Conservation (phyloP, 2,888 invertebrate genomes). For the Gerosis bhagava region DNA sequence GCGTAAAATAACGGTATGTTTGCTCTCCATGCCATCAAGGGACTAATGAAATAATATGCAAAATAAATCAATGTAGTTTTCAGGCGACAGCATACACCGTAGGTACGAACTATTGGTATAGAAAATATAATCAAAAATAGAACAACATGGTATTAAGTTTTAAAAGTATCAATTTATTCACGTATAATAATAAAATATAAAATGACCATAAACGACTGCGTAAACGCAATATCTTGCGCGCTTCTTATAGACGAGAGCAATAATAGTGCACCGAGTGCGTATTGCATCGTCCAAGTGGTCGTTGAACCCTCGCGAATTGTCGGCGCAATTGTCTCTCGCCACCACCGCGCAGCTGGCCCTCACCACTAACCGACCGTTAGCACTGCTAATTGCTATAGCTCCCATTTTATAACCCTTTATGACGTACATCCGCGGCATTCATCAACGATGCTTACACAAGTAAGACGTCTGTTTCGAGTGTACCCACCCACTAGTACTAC, state of each 20-base stretch:
- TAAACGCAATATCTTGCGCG: slow-evolving; percentile 8
- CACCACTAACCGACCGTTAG: slow-evolving; percentile 51
- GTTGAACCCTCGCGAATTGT: slow-evolving; percentile 66
- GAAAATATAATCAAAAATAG: too few relatives aligned
- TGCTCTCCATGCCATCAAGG: too few relatives aligned
- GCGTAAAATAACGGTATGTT: too few relatives aligned
- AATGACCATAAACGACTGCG: too few relatives aligned
- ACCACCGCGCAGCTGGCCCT: slow-evolving; percentile 56
- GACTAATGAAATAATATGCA: too few relatives aligned
- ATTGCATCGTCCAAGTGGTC: slow-evolving; percentile 45
- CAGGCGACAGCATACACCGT: too few relatives aligned
- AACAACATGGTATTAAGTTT: too few relatives aligned
- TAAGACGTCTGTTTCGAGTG: neutral
- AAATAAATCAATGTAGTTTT: too few relatives aligned
- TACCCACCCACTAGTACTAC: too few relatives aligned
- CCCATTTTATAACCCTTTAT: slow-evolving; percentile 57
- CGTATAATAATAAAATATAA: too few relatives aligned
- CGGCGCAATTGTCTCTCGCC: slow-evolving; percentile 60
- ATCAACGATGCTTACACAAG: slow-evolving; percentile 4
- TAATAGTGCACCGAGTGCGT: slow-evolving; percentile 19
- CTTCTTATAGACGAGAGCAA: slow-evolving; percentile 18
- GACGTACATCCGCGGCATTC: slow-evolving; percentile 30
- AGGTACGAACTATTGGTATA: too few relatives aligned
- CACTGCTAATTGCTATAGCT: slow-evolving; percentile 58
- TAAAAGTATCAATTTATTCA: too few relatives aligned